These are phyloP conservation scores for Nothocercus julius DNA, from an alignment of 2,113 vertebrate genomes.

Conservation along the genomic window DNA sequence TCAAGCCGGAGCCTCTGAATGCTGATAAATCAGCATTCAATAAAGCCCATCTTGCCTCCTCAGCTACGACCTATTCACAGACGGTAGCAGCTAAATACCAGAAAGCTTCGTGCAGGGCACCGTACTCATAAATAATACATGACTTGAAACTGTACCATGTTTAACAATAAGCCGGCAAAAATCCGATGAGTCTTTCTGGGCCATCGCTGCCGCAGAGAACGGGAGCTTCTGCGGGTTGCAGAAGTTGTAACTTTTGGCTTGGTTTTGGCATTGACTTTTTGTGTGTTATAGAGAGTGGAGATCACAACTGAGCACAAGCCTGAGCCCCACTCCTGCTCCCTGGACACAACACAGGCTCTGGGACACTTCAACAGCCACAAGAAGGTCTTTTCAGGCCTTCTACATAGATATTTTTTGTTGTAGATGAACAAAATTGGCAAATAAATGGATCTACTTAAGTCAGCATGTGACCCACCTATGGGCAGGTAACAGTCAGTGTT, in stretches of 20 bases:
- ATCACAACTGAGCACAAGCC: too few relatives aligned
- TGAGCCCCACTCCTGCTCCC: too few relatives aligned
- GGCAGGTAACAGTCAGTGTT: not conserved
- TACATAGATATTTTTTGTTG: not conserved
- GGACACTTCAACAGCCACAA: too few relatives aligned
- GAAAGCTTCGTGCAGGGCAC: not conserved
- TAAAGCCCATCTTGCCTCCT: not conserved
- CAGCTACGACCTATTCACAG: not conserved
- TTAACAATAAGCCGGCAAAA: not conserved
- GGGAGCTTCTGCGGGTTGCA: not conserved
- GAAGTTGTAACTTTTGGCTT: not conserved
- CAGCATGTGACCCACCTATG: not conserved
- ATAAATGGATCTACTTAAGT: not conserved
- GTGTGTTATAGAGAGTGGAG: not conserved
- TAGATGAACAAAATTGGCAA: not conserved
- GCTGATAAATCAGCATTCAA: not conserved
- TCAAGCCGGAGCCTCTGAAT: not conserved
- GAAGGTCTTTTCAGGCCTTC: not conserved
- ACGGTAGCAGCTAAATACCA: not conserved
- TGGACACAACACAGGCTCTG: too few relatives aligned
- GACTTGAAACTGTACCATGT: not conserved
- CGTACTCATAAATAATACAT: not conserved
- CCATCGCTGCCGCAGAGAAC: not conserved
- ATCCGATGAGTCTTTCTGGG: fast-evolving
- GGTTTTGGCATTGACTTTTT: not conserved